A percentile compares a stretch with the other conserved stretches of the same genome.
Conservation (phyloP, 1,140 invertebrate species). For the Drosophila repletoides region DNA sequence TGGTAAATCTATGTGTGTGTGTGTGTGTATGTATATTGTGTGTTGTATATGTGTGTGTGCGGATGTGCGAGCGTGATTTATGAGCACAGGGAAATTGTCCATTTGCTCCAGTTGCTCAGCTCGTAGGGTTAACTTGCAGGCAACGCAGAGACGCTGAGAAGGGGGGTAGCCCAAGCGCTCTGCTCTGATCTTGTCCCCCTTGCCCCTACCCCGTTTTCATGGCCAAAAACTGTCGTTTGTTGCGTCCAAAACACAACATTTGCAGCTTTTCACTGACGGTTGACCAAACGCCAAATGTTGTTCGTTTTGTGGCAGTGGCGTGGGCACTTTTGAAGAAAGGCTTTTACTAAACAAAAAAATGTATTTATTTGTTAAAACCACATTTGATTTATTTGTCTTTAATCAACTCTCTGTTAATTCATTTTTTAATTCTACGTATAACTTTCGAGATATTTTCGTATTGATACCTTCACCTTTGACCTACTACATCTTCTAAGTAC, state of each 20-base stretch:
- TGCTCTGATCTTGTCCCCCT: not conserved
- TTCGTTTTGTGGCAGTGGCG: not conserved
- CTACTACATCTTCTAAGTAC: no score
- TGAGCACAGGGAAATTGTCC: constrained; percentile 35
- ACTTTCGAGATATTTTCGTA: no score
- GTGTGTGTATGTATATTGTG: constrained; percentile 3
- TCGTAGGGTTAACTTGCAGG: constrained; percentile 24
- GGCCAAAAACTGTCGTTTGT: constrained; percentile 22
- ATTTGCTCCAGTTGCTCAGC: constrained; percentile 31
- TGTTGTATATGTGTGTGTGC: constrained; percentile 9
- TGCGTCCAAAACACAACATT: constrained; percentile 20
- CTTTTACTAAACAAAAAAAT: no score
- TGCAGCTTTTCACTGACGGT: constrained; percentile 32
- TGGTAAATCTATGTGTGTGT: not conserved
- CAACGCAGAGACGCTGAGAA: not conserved
- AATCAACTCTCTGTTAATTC: no score
- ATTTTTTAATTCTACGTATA: no score
- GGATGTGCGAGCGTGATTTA: constrained; percentile 41
- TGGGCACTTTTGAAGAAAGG: no score
- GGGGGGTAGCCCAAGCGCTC: not conserved
- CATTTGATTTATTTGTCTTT: no score
- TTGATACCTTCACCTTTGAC: no score
- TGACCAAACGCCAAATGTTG: constrained; percentile 26
- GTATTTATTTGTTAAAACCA: no score
- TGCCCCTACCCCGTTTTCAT: constrained; percentile 17